Conservation (phyloP, 2,113 vertebrate species). For the Phalacrocorax pelagicus region DNA sequence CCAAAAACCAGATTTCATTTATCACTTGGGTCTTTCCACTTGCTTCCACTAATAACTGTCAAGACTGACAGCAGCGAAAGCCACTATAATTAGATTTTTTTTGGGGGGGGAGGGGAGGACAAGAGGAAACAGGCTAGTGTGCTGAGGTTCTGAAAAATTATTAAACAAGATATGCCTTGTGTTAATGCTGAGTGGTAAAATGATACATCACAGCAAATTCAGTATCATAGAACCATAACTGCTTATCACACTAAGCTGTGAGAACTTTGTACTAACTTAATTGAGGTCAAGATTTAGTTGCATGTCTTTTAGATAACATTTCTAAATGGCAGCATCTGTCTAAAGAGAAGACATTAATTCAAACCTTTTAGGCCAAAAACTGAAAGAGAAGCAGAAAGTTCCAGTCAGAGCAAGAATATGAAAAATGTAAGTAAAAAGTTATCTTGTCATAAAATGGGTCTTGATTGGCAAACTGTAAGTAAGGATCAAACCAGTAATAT, state of each 20-base stretch:
- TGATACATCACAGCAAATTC: not conserved
- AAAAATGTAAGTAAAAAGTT: not conserved
- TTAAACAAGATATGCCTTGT: not conserved
- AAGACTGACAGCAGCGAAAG: not conserved
- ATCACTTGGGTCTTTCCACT: not conserved
- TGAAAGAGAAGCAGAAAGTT: not conserved
- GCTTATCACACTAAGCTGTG: not conserved
- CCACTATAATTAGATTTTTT: not conserved
- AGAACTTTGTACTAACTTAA: slow-evolving; percentile 1
- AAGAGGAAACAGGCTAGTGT: not conserved
- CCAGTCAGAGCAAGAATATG: not conserved
- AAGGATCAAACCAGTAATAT: not conserved
- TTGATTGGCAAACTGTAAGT: not conserved
- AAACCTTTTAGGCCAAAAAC: not conserved
- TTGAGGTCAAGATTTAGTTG: slow-evolving; percentile 27
- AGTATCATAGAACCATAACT: not conserved
- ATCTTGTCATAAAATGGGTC: not conserved
- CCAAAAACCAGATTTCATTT: not conserved
- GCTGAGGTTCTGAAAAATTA: not conserved
- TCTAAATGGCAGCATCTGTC: not conserved
- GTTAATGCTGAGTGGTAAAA: not conserved
- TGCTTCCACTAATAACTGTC: not conserved
- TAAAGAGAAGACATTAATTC: slow-evolving; percentile 1
- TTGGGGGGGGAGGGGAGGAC: not conserved
- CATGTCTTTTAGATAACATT: slow-evolving; percentile 11